These are phyloP conservation scores for Peromyscus californicus DNA, from an alignment of 2,113 vertebrate genomes.

Conservation along the genomic window DNA sequence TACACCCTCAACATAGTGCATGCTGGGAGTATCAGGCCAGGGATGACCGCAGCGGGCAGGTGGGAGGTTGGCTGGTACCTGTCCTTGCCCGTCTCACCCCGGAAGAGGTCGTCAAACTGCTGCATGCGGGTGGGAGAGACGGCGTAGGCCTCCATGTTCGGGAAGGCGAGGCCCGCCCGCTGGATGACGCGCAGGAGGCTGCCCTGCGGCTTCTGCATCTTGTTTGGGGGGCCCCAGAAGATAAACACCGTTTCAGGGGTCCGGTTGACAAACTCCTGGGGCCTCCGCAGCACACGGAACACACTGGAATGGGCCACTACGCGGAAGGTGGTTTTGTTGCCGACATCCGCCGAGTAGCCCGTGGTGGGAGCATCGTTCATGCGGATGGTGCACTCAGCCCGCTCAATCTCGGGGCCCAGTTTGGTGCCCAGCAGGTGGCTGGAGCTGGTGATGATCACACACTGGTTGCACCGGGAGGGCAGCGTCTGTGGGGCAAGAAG, in stretches of 20 bases:
- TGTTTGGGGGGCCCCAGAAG: slow-evolving; percentile 96
- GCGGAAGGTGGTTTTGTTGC: slow-evolving; percentile 94
- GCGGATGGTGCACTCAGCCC: slow-evolving; percentile 94
- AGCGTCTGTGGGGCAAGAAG: slow-evolving; percentile 89
- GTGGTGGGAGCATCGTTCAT: slow-evolving; percentile 98
- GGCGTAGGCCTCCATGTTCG: slow-evolving; percentile 91
- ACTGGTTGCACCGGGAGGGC: slow-evolving; percentile 91
- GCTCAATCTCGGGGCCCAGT: slow-evolving; percentile 92
- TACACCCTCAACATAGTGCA: not conserved
- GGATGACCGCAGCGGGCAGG: not conserved
- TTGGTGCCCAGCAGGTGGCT: slow-evolving; percentile 94
- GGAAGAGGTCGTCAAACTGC: slow-evolving; percentile 95
- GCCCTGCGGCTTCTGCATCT: slow-evolving; percentile 92
- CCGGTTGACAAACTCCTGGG: slow-evolving; percentile 94
- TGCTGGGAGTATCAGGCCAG: slow-evolving; percentile 1
- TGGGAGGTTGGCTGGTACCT: slow-evolving; percentile 87
- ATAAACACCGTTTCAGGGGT: slow-evolving; percentile 90
- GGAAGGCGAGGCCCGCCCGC: slow-evolving; percentile 91
- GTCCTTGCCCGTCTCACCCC: slow-evolving; percentile 95
- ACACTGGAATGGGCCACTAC: slow-evolving; percentile 98
- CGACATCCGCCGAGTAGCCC: slow-evolving; percentile 91
- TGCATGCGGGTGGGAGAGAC: slow-evolving; percentile 93
- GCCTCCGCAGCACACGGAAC: slow-evolving; percentile 92
- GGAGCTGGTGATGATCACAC: slow-evolving; percentile 97
- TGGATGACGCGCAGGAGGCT: slow-evolving; percentile 94